These are phyloP conservation scores for Synergus gifuensis DNA, from an alignment of 2,888 invertebrate genomes.

Conservation along the genomic window DNA sequence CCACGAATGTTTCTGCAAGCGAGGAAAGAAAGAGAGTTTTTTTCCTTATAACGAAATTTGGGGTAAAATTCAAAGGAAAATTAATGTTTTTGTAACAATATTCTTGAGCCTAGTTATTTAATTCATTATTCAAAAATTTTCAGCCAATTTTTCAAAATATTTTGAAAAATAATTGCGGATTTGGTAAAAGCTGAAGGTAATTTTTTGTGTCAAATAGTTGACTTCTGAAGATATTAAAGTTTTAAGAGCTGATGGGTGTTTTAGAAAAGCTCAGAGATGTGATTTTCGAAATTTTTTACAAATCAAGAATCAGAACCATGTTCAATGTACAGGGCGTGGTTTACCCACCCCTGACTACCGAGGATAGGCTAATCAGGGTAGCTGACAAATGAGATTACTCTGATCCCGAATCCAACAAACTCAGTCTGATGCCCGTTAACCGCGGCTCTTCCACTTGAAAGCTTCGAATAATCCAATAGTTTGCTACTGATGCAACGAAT, in stretches of 20 bases:
- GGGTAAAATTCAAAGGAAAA: conserved; percentile 18
- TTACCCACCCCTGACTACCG: conserved; percentile 70
- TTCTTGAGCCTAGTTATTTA: background rate
- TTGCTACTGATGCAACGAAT: conserved; percentile 57
- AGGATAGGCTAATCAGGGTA: conserved; percentile 75
- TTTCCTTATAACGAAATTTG: conserved; percentile 23
- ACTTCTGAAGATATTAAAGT: background rate
- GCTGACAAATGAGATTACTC: conserved; percentile 76
- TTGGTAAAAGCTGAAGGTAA: background rate
- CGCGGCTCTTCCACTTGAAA: conserved; percentile 66
- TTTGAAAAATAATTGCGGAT: background rate
- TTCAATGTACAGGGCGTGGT: conserved; percentile 73
- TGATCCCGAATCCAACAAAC: conserved; percentile 78
- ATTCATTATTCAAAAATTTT: background rate
- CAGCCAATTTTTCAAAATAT: background rate
- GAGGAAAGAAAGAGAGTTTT: conserved; percentile 46
- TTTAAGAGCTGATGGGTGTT: background rate
- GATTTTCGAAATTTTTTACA: conserved; percentile 26
- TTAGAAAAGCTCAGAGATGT: background rate
- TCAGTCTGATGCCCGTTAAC: conserved; percentile 74
- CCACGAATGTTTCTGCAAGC: conserved; percentile 56
- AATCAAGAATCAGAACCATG: conserved; percentile 19
- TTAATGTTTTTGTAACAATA: background rate
- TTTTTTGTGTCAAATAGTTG: background rate
- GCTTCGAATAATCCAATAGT: conserved; percentile 76